phyloP scores from a whole-genome alignment of 2,113 vertebrate species.

The Muscicapa adusta region DNA sequence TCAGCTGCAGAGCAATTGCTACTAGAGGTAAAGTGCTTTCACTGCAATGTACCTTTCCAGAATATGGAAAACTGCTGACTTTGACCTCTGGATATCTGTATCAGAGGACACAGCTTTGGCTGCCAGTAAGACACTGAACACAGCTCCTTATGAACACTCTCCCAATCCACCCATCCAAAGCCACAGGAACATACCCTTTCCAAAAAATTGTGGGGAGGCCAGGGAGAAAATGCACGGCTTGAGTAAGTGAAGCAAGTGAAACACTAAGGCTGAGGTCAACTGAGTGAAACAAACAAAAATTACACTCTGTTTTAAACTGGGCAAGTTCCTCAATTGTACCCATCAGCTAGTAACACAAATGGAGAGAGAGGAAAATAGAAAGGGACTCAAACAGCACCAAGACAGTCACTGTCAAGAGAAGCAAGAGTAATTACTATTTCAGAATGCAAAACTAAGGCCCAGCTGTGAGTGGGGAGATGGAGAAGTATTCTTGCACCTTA shows the following conservation, averaged over 20 bases:
- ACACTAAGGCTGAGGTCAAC: not conserved
- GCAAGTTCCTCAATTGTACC: not conserved
- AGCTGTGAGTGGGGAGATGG: not conserved
- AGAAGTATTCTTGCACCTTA: not conserved
- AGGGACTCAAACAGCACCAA: not conserved
- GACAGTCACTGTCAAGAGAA: not conserved
- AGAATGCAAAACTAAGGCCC: not conserved
- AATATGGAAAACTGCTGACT: not conserved
- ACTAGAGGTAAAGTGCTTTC: conserved; percentile 41
- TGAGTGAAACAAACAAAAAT: not conserved
- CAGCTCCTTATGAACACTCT: not conserved
- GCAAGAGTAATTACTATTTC: not conserved
- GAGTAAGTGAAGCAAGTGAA: not conserved
- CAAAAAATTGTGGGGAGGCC: not conserved
- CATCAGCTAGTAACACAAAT: not conserved
- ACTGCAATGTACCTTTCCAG: conserved; percentile 23
- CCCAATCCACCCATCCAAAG: not conserved
- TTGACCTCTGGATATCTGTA: not conserved
- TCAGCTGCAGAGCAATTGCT: conserved; percentile 20
- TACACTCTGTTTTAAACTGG: not conserved
- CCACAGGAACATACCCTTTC: not conserved
- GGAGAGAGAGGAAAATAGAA: not conserved
- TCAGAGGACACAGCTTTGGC: accelerated
- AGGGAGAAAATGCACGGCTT: not conserved
- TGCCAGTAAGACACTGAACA: not conserved